These are phyloP conservation scores for Luperina testacea DNA, from an alignment of 2,888 invertebrate genomes.

Conservation along the genomic window DNA sequence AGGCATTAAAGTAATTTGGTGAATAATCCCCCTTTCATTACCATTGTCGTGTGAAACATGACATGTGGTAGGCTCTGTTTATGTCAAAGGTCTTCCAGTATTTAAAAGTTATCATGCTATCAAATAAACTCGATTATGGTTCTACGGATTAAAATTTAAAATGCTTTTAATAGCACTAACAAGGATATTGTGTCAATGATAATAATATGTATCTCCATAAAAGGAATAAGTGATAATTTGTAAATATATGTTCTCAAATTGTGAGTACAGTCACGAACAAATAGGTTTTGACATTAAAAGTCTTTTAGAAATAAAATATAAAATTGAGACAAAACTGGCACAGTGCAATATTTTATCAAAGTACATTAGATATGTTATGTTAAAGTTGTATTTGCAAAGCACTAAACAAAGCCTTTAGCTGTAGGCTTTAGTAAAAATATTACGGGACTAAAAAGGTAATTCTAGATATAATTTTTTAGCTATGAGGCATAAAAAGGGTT, in stretches of 20 bases:
- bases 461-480: not conserved
- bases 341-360: not conserved
- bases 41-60: constrained; percentile 52
- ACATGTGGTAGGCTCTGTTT: constrained; percentile 38
- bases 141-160: constrained; percentile 26
- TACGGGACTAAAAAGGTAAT: constrained; percentile 1
- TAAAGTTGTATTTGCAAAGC: constrained; percentile 3
- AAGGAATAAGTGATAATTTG: constrained; percentile 87
- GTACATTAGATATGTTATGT: not conserved
- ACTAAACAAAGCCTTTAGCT: constrained; percentile 31
- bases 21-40: constrained; percentile 56
- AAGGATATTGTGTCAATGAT: constrained; percentile 71
- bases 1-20: constrained; percentile 79
- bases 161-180: constrained; percentile 66
- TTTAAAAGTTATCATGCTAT: constrained; percentile 5
- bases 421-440: constrained; percentile 30
- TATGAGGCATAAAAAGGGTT: constrained; percentile 24
- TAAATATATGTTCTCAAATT: constrained; percentile 85
- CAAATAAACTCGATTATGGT: not conserved
- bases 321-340: not conserved
- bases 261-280: constrained; percentile 75
- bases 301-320: not conserved
- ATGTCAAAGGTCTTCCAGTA: not conserved
- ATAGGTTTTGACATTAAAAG: constrained; percentile 47
- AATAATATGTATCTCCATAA: constrained; percentile 71